Percentiles rank a stretch among this genome's conserved stretches.
These are phyloP conservation scores for Ptychodera flava DNA, from an alignment of 35 echinoderm and acorn worm genomes.

Conservation along the genomic window DNA sequence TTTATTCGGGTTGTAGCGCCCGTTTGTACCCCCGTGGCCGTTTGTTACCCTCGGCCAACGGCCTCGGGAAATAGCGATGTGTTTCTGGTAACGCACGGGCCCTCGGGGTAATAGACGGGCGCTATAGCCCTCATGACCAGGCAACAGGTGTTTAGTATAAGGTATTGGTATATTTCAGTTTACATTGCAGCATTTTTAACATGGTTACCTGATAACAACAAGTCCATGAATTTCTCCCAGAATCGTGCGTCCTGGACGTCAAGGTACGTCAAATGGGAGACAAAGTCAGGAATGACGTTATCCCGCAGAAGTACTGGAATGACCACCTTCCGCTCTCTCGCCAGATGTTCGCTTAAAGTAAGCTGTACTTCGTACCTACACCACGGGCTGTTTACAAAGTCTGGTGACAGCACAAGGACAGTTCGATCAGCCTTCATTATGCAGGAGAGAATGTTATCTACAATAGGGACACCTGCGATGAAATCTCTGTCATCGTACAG, in stretches of 20 bases:
- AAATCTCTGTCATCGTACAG: neutral
- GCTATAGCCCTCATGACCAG: no score
- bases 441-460: neutral
- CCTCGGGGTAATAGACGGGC: no score
- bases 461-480: neutral
- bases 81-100: no score
- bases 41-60: no score
- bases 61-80: no score
- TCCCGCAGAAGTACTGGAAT: neutral
- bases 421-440: neutral
- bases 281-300: neutral
- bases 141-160: no score
- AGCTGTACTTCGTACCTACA: neutral
- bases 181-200: no score
- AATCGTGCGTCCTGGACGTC: neutral
- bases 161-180: no score
- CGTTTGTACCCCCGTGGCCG: no score
- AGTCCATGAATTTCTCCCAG: neutral
- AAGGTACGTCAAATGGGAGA: neutral
- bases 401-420: neutral
- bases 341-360: neutral
- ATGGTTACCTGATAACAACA: neutral
- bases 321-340: neutral
- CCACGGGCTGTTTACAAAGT: neutral
- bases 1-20: no score